These are phyloP conservation scores for Tenthredo livida DNA, from an alignment of 2,888 invertebrate species.

Conservation along the genomic window DNA sequence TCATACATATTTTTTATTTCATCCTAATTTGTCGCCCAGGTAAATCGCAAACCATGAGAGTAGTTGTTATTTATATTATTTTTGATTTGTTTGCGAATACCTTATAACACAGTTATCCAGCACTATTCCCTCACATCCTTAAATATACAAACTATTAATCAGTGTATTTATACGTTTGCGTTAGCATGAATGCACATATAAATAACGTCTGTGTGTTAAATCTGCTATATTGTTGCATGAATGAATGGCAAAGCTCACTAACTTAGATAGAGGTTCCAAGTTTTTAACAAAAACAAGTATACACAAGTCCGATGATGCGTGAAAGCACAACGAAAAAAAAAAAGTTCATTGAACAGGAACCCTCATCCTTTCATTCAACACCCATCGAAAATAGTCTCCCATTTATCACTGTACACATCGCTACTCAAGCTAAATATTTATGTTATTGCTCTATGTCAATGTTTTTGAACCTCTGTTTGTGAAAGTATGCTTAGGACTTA, in stretches of 20 bases:
- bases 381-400: constrained; percentile 17
- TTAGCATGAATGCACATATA: neutral
- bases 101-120: constrained; percentile 45
- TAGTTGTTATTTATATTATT: constrained; percentile 45
- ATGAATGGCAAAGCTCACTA: constrained; percentile 33
- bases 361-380: constrained; percentile 38
- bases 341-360: constrained; percentile 22
- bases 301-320: constrained; percentile 10
- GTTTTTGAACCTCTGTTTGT: constrained; percentile 24
- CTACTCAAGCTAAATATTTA: constrained; percentile 7
- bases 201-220: neutral
- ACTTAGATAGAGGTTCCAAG: constrained; percentile 22
- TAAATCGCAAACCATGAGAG: constrained; percentile 6
- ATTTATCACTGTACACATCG: neutral
- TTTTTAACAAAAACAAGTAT: constrained; percentile 31
- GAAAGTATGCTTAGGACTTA: constrained; percentile 21
- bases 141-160: constrained; percentile 2
- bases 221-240: neutral
- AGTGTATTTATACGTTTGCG: constrained; percentile 6
- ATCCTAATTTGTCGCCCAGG: neutral
- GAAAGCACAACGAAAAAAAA: constrained; percentile 14
- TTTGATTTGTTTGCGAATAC: constrained; percentile 53
- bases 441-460: constrained; percentile 23
- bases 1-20: constrained; percentile 12
- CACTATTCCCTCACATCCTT: constrained; percentile 26